Evolutionary conservation across 2,797 vertebrate genomes (phyloP).

Genomic region (Cyclura pinguis): DNA sequence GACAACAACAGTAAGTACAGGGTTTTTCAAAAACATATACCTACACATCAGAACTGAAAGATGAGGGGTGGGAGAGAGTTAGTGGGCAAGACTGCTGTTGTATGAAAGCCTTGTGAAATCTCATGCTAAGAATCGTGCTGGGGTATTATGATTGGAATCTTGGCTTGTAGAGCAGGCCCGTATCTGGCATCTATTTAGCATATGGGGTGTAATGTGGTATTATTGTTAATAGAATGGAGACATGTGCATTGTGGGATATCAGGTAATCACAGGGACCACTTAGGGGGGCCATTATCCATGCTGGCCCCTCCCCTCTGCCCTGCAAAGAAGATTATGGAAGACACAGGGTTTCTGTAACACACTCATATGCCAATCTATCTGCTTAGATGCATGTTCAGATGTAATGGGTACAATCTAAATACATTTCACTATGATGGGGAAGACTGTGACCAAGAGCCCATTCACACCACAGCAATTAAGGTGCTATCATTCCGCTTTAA

Average conservation of each 20-base stretch:
- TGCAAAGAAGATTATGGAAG: background rate
- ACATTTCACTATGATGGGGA: background rate
- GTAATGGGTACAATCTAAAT: background rate
- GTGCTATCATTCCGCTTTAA: too few species aligned
- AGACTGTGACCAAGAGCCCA: background rate
- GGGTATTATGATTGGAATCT: background rate
- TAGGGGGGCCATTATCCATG: background rate
- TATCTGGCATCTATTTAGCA: fast-evolving
- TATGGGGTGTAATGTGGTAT: too few species aligned
- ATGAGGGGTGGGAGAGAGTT: slow-evolving; percentile 33
- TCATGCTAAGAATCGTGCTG: fast-evolving
- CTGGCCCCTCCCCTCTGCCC: too few species aligned
- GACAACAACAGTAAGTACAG: slow-evolving; percentile 2
- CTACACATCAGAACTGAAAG: slow-evolving; percentile 35
- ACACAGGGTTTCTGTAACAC: background rate
- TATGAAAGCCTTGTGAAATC: slow-evolving; percentile 24
- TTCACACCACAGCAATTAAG: too few species aligned
- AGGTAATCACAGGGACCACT: fast-evolving
- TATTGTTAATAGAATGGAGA: fast-evolving
- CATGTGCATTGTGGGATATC: fast-evolving
- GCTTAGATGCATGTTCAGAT: background rate
- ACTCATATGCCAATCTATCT: background rate
- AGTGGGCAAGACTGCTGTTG: slow-evolving; percentile 1
- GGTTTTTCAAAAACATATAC: slow-evolving; percentile 28
- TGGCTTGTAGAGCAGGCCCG: background rate